Evolutionary conservation across 2,888 invertebrate species (phyloP), one percentile per base, ranked within the genome.

Genomic region (Drosophila dives): DNA sequence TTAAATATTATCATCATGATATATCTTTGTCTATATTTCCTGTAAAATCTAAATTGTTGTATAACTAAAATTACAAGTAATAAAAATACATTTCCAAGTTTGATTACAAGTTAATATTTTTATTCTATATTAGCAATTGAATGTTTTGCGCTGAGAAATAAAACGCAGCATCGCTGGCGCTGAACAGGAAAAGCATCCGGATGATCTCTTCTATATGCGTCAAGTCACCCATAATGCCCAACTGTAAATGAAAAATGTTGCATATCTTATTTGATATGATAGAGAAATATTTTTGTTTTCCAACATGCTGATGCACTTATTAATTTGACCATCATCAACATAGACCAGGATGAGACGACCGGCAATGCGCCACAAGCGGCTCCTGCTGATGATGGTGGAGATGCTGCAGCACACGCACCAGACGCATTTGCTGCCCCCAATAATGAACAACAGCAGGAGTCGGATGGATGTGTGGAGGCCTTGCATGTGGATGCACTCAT

Each of bases 211-310:
- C 92, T 98, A 96, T 92, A 95, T 98, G 95, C 97, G 97, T 89
- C 98, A 99, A 93, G 95, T 96, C 64, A 96, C 99, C 58, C 96
- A 96, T 69, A 99, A 99, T 94, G 98, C 99, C 34, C 99, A 26
- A 1, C 2, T n/a, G 8, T 11, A 11, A 0, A 5, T 26, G 26
- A 26, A 26, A 26, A 26, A 4, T 26, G 26, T 26, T 26, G 26
- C 26, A 26, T 26, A 4, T 4, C 26, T 26, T 3, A 26, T 26
- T 26, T 26, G 26, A 26, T 26, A 26, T 26, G 26, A 26, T 26
- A 26, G 26, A 26, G 26, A 26, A 26, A 26, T 26, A 26, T 26
- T 26, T 26, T 26, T 26, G 26, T 26, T 26, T 26, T 26, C 5
- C 26, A 26, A 6, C 42, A 12, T 12, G 20, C 20, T 20, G 12